Percentiles rank a stretch among this genome's conserved stretches.
phyloP scores from a whole-genome alignment of 2,113 vertebrate genomes.

The Tangachromis dhanisi region DNA sequence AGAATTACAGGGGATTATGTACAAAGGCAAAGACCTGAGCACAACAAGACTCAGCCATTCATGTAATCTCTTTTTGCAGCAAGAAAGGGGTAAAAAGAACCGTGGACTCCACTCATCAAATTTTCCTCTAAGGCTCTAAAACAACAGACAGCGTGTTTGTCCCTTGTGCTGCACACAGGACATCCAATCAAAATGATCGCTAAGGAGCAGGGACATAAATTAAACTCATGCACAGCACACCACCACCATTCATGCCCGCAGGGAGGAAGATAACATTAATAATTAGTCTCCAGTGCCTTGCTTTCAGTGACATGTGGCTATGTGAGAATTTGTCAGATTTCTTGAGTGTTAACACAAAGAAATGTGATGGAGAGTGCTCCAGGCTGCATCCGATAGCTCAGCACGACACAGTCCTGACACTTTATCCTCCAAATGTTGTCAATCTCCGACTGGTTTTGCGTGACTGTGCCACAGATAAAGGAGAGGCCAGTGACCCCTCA shows the following conservation, averaged over 20 bases:
- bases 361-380: background rate
- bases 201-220: background rate
- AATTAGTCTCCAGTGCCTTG: constrained; percentile 11
- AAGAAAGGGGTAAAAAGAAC: background rate
- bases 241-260: background rate
- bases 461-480: background rate
- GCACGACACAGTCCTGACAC: background rate
- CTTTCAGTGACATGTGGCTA: background rate
- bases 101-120: background rate
- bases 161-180: background rate
- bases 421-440: constrained; percentile 14
- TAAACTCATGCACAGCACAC: background rate
- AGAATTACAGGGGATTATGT: constrained; percentile 65
- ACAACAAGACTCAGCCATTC: constrained; percentile 43
- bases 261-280: constrained; percentile 8
- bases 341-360: constrained; percentile 12
- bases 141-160: background rate
- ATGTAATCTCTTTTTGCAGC: constrained; percentile 51
- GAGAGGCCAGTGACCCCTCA: background rate
- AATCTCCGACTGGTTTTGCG: background rate
- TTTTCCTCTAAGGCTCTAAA: background rate
- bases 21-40: constrained; percentile 40
- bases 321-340: constrained; percentile 22
- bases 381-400: background rate
- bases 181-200: background rate